Base-by-base conservation (phyloP, 2,888 invertebrate species). In the Torymus tubicola region DNA sequence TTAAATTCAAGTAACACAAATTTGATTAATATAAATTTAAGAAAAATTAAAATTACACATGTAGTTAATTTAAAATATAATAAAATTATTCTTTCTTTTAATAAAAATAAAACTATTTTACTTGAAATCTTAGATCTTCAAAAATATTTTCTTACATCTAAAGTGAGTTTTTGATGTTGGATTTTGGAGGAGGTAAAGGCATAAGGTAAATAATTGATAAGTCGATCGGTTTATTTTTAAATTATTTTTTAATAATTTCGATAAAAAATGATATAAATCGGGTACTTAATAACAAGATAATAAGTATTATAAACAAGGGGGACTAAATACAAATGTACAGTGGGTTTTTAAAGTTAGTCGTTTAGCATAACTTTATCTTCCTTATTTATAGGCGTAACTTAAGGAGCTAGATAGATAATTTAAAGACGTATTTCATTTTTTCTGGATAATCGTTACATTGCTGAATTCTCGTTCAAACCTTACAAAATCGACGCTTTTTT, bases 181-280 rank as follows among this genome's bases (percentile, higher is more conserved):
- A 77, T 72, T 18, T n/a, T 52, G 71, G 69, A 53, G 65, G 11
- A 70, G 82, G 71, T 24, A 24, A 2, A 52, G 60, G 69, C 24
- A 18, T 24, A 12, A 60, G 77, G 76, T 71, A 18, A 73, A 58
- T 57, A 79, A 84, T 83, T 78, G 81, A 85, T 73, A 84, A 86
- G 82, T 80, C 84, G 71, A 70, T 75, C 80, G 74, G 21, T 85
- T 83, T 85, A 87, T 89, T 90, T 90, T 90, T 87, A 87, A 90
- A 89, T 89, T 87, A 89, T 90, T 91, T 90, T 91, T 91, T 91
- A 90, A 91, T 90, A 90, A 90, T 90, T 89, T 90, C 88, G 88
- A 90, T 90, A 90, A 90, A 91, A 90, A 91, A 91, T 91, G 90
- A 90, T 90, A 91, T 89, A 91, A 91, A 91, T 90, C 86, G 90